Base-by-base conservation (phyloP, 1,140 invertebrate species). In the Zaprionus tsacasi region DNA sequence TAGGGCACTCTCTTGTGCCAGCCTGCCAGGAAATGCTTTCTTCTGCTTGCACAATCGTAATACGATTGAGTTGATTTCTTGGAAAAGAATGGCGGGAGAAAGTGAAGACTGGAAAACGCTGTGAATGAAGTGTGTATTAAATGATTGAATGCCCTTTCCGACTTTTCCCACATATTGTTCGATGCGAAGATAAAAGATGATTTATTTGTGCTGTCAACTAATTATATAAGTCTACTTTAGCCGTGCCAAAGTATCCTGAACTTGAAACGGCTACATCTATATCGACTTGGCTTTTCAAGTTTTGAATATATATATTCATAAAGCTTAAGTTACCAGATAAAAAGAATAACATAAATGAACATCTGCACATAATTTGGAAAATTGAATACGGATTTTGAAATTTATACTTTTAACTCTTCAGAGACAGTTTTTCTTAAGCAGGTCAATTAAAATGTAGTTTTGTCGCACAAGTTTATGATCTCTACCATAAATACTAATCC, bases 11-110 rank as follows among this genome's bases (percentile, higher is more conserved):
- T 25, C 35, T n/a, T 25, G 6, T 27, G 45, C 10, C 30, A 36
- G 15, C 52, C 64, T 79, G 73, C 79, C 81, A 72, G 71, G 79
- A 82, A 82, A 74, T 58, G 52, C 50, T 76, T 71, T 79, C 58
- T 55, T 40, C 45, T 48, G 35, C 5, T 48, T 45, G 11, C 10
- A 38, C 38, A 38, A 48, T 35, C 50, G 21, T 17, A 17, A 33
- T 10, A 11, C 15, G 13, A 13, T 68, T 50, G 8, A 10, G 7
- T 1, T 27, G 15, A 40, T 4, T 57, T 66, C 54, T 58, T 15
- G 13, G 50, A 57, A 70, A 21, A 50, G 30, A 30, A 25, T 27
- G 7, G 7, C 10, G 11, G 13, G 3, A 30, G 27, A 70, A 50
- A 56, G 30, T n/a, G 17, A 11, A 25, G 33, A 13, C 3, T 36